phyloP scores from a whole-genome alignment of 2,113 vertebrate species.

The Urocolius indicus region DNA sequence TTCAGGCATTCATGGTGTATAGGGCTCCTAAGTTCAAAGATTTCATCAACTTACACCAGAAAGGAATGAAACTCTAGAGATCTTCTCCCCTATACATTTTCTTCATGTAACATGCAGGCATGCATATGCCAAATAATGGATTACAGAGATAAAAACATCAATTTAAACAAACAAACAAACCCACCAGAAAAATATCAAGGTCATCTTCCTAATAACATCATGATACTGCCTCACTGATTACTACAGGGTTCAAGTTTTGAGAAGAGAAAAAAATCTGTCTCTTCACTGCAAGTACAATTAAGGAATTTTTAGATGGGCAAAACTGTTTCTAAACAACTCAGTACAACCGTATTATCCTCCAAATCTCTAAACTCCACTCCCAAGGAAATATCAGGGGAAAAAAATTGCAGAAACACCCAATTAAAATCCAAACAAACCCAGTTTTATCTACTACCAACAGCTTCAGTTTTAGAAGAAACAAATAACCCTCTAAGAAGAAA shows the following conservation, averaged over 20 bases:
- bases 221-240: not conserved
- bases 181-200: not conserved
- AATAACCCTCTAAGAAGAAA: not conserved
- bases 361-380: constrained; percentile 21
- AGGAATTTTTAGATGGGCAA: not conserved
- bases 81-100: not conserved
- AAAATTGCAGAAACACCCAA: not conserved
- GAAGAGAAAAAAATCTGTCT: not conserved
- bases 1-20: not conserved
- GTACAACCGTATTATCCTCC: not conserved
- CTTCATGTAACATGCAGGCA: not conserved
- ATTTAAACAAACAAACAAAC: not conserved
- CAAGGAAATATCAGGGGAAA: not conserved
- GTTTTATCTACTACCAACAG: not conserved
- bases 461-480: not conserved
- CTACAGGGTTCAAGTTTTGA: not conserved
- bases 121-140: not conserved
- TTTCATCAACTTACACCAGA: not conserved
- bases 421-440: not conserved
- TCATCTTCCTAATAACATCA: not conserved
- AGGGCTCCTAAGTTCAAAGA: not conserved
- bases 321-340: constrained; percentile 58
- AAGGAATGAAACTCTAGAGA: not conserved
- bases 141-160: not conserved
- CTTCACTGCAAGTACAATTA: not conserved